phyloP scores from a whole-genome alignment of 2,888 invertebrate genomes.

The Polyommatus icarus region DNA sequence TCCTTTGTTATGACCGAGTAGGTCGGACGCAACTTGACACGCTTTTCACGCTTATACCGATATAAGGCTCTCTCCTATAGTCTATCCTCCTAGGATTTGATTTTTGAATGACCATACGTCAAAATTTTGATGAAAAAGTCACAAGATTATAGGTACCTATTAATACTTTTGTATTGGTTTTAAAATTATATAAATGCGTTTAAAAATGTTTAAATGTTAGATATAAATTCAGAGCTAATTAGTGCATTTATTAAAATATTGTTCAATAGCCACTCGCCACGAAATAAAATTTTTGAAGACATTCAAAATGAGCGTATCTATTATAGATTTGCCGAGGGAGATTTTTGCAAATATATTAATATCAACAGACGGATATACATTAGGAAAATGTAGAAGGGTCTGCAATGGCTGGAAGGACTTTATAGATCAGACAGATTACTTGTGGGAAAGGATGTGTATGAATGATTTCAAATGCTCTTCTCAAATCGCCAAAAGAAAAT shows the following conservation, averaged over 20 bases:
- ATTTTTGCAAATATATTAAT: conserved; percentile 60
- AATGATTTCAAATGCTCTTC: conserved; percentile 58
- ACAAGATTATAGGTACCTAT: too few species aligned
- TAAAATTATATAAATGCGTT: too few species aligned
- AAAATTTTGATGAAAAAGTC: neutral
- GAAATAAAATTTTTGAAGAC: too few species aligned
- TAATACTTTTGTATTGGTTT: too few species aligned
- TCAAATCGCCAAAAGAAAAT: conserved; percentile 60
- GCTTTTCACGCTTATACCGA: too few species aligned
- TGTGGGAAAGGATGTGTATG: conserved; percentile 60
- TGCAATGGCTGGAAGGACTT: conserved; percentile 59
- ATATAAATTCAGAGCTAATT: neutral
- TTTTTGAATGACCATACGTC: neutral
- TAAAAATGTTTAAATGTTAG: neutral
- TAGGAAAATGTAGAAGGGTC: conserved; percentile 61
- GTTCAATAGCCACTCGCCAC: too few species aligned
- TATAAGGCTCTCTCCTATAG: too few species aligned
- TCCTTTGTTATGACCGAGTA: too few species aligned
- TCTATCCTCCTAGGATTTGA: too few species aligned
- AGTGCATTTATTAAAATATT: neutral
- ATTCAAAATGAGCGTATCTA: conserved; percentile 36
- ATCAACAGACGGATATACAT: conserved; percentile 54
- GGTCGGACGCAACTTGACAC: too few species aligned
- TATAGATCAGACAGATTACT: conserved; percentile 54
- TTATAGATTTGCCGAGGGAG: conserved; percentile 58